Conservation (phyloP, 2,888 invertebrate species). For the Caenorhabditis drosophilae region DNA sequence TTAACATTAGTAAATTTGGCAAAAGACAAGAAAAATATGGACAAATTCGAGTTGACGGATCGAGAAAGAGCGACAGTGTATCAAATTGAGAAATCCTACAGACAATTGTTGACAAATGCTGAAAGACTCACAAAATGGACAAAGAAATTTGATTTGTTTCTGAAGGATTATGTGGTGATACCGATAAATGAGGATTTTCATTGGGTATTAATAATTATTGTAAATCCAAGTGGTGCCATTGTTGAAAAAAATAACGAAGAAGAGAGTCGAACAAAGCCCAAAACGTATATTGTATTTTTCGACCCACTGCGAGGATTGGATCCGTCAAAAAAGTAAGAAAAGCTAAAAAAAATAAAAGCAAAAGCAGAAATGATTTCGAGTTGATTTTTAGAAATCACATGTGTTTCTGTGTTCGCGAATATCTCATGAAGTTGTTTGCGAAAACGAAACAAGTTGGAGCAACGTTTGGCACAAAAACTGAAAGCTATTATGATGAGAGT, state of each 20-base stretch:
- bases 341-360: not conserved
- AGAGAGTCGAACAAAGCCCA: conserved; percentile 10
- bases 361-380: not conserved
- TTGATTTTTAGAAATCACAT: conserved; percentile 8
- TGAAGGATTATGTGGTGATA: conserved; percentile 92
- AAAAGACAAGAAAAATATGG: not conserved
- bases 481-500: conserved; percentile 4
- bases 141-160: conserved; percentile 91
- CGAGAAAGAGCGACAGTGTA: not conserved
- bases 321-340: conserved; percentile 2
- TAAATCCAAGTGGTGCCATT: conserved; percentile 81
- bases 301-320: conserved; percentile 31
- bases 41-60: not conserved
- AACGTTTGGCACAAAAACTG: not conserved
- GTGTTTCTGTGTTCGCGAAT: conserved; percentile 5
- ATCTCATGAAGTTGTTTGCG: conserved; percentile 3
- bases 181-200: conserved; percentile 91
- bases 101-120: not conserved
- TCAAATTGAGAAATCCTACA: not conserved
- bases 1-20: not conserved
- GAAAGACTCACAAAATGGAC: conserved; percentile 92
- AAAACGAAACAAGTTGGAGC: conserved; percentile 6
- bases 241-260: conserved; percentile 80
- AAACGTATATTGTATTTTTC: conserved; percentile 18
- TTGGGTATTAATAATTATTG: conserved; percentile 83